A percentile compares a stretch with the other conserved stretches of the same genome.
Evolutionary conservation across 2,797 vertebrate genomes (phyloP).

Genomic region (Arnoldichthys spilopterus): DNA sequence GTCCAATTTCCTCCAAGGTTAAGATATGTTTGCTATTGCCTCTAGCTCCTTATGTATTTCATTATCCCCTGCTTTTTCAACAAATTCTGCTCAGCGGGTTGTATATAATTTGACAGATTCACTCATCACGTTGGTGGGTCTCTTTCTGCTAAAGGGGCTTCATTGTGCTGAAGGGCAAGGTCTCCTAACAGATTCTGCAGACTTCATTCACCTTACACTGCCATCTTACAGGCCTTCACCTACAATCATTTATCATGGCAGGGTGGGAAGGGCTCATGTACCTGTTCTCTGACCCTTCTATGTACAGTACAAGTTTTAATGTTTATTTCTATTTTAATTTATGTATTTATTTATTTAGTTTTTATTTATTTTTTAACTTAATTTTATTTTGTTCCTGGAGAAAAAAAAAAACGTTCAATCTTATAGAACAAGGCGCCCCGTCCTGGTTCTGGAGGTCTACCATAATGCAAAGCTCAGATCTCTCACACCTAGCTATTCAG

Average conservation of each 20-base stretch:
- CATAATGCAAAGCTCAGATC: too few species aligned
- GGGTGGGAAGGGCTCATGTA: background rate
- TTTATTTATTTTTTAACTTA: too few species aligned
- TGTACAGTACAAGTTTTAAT: background rate
- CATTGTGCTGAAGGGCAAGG: background rate
- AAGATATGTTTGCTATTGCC: slow-evolving; percentile 36
- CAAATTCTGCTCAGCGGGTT: background rate
- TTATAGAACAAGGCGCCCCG: too few species aligned
- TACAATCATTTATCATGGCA: background rate
- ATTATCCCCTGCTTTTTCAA: slow-evolving; percentile 17
- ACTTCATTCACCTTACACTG: background rate
- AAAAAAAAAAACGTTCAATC: too few species aligned
- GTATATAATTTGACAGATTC: slow-evolving; percentile 34
- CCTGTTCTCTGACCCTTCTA: background rate
- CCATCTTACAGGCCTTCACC: background rate
- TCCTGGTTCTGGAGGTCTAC: too few species aligned
- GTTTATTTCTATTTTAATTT: too few species aligned
- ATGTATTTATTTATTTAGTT: too few species aligned
- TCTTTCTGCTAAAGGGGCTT: slow-evolving; percentile 10
- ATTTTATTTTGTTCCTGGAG: too few species aligned
- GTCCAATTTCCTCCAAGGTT: slow-evolving; percentile 33
- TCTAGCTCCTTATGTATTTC: slow-evolving; percentile 36
- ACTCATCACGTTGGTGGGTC: slow-evolving; percentile 8
- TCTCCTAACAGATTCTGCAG: background rate
- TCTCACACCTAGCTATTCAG: too few species aligned